Base-by-base conservation (phyloP, 2,888 invertebrate genomes). In the Oscheius sp. region DNA sequence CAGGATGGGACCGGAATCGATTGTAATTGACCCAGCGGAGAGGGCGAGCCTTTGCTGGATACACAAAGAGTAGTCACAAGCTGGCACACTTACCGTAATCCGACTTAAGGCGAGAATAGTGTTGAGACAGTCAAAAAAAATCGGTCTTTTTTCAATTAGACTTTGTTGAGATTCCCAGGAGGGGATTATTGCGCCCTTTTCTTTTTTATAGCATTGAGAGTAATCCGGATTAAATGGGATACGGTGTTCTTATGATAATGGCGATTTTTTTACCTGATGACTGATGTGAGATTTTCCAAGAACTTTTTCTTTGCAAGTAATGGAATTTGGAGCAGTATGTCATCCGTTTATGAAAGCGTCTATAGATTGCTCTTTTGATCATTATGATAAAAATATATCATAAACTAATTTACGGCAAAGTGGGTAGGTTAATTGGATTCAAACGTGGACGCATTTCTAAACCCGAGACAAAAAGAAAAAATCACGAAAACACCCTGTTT, bases 171-270 rank as follows among this genome's bases (percentile, higher is more conserved):
- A 58, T 58, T 58, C 58, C 29, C 58, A 58, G 1, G 49, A 29
- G 29, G 27, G 58, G 58, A 58, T 58, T 58, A 58, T 58, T 58
- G 58, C 27, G 29, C 58, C 27, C 27, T 58, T 58, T 58, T 29
- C 27, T 27, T 35, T 58, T 12, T 25, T 29, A 25, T 29, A 58
- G 55, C 55, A 29, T n/a, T 58, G 27, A 58, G 21, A 27, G 29
- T 58, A 27, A 58, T 58, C 16, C 58, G 58, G 58, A 58, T 58
- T 29, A 29, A n/a, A 29, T 27, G 58, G 29, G 58, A 3, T 58
- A 58, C 29, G 58, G 58, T 27, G 29, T 25, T 29, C 7, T 58
- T 12, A 49, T 3, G 9, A 35, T 9, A 35, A 35, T 9, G 9
- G 35, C 35, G 9, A 9, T 35, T 35, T 35, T 35, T n/a, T n/a